A percentile compares a stretch with the other conserved stretches of the same genome.
phyloP scores from a whole-genome alignment of 2,797 vertebrate species.

The Capromys pilorides region DNA sequence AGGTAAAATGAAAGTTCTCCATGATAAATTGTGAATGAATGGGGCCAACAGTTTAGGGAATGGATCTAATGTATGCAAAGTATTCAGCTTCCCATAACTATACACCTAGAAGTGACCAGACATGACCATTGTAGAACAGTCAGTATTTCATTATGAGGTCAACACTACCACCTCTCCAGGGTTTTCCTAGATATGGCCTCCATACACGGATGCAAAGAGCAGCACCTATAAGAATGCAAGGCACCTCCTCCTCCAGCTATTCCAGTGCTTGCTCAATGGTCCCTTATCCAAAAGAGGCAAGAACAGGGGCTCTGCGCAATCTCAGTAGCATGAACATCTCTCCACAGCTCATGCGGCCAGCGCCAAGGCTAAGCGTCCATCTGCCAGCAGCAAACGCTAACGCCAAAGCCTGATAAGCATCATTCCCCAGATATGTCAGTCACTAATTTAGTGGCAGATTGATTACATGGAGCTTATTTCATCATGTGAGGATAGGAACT shows the following conservation, averaged over 20 bases:
- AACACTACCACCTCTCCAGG: background rate
- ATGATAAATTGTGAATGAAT: slow-evolving; percentile 35
- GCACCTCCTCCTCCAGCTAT: too few relatives aligned
- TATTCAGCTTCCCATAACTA: background rate
- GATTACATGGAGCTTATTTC: background rate
- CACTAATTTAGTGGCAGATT: background rate
- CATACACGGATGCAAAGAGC: background rate
- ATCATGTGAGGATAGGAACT: background rate
- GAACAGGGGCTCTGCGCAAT: background rate
- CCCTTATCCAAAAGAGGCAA: background rate
- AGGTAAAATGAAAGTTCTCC: slow-evolving; percentile 33
- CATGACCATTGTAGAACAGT: background rate
- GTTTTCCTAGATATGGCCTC: background rate
- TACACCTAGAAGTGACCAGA: background rate
- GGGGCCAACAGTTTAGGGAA: background rate
- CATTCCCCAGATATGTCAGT: background rate
- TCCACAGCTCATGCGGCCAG: background rate
- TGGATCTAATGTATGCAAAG: background rate
- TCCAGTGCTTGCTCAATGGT: background rate
- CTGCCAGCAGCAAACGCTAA: background rate
- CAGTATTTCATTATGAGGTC: background rate
- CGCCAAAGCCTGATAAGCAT: background rate
- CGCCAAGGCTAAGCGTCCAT: background rate
- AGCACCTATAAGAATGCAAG: background rate
- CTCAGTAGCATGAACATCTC: background rate